Base-by-base conservation (phyloP, 1,140 invertebrate species). In the Aphelenchoides fujianensis region DNA sequence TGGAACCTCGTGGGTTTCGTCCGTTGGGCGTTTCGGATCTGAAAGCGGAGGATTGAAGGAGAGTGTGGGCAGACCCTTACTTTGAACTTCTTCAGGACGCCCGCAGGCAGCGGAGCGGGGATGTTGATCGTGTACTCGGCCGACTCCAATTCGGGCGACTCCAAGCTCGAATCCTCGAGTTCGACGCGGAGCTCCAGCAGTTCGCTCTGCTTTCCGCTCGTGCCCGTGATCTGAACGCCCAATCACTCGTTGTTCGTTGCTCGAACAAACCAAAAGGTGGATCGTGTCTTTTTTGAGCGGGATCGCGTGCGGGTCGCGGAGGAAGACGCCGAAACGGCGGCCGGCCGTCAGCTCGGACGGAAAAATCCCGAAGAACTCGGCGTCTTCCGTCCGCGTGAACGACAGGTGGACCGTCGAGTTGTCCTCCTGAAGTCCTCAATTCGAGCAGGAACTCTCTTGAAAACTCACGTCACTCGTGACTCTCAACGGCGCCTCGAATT, bases 21-120 rank as follows among this genome's bases (percentile, higher is more conserved):
- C 27, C 16, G 9, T 30, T 66, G 32, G n/a, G 63, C 31, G 53
- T 66, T 66, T 2, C 55, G 28, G 55, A 48, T 48, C 41, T 48
- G 23, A 48, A 48, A 12, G 23, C 12, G 12, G 23, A 48, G 23
- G 41, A n/a, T n/a, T n/a, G n/a, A n/a, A n/a, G n/a, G n/a, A n/a
- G n/a, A n/a, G n/a, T n/a, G n/a, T n/a, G n/a, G n/a, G 12, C 12
- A 12, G 23, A 48, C 12, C 41, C 28, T 1, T 1, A 66, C 63
- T 1, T 66, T 66, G 53, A 66, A 66, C 34, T 66, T 66, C 32
- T 66, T 66, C 3, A 66, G 53, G n/a, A 66, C 31, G 1, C 63
- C 63, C 12, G 31, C 16, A 30, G 63, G 16, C 12, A 32, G 37
- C 27, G 32, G 32, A 32, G 37, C 16, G 34, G 63, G 16, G 12